Base-by-base conservation (phyloP, 2,888 invertebrate species). In the Eristalis pertinax region DNA sequence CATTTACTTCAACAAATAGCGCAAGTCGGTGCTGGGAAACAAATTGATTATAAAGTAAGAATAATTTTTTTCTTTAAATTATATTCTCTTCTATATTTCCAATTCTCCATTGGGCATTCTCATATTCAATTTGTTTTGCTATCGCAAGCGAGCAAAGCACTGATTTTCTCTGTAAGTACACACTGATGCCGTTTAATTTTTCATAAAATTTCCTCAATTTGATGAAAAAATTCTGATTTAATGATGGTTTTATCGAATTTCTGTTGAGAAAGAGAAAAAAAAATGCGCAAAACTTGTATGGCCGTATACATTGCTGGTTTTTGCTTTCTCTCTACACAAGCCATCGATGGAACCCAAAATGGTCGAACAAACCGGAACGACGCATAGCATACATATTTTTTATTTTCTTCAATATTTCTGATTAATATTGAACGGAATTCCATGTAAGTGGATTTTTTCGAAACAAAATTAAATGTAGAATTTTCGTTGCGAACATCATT, bases 351-450 rank as follows among this genome's bases (percentile, higher is more conserved):
- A 86, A n/a, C n/a, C 74, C 86, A 86, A 86, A 83, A 86, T 86
- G 86, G 86, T 86, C 86, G 86, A 79, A 86, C 83, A 83, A 83
- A 78, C 83, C 83, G 83, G 83, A 83, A 86, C 83, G 78, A 86
- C 75, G 78, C 86, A 86, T 78, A n/a, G 75, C 43, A 86, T 83
- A 79, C 86, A 83, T 83, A 83, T 83, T 83, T 83, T 78, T 38
- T 60, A 38, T 62, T 79, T 79, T 63, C 15, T 29, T 82, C 4
- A 29, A 69, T 68, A 86, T 43, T 26, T 78, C 67, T n/a, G n/a
- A 13, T 38, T 43, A 56, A 26, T 78, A 70, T 43, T 60, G 26
- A 19, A 26, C 5, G 8, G 7, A 50, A 60, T 29, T 60, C 4
- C 26, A 13, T 60, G 26, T 19, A 26, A 60, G 4, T 26, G 60